These are phyloP conservation scores for Phymorhynchus buccinoides DNA, from an alignment of 1,140 invertebrate species.

Conservation along the genomic window DNA sequence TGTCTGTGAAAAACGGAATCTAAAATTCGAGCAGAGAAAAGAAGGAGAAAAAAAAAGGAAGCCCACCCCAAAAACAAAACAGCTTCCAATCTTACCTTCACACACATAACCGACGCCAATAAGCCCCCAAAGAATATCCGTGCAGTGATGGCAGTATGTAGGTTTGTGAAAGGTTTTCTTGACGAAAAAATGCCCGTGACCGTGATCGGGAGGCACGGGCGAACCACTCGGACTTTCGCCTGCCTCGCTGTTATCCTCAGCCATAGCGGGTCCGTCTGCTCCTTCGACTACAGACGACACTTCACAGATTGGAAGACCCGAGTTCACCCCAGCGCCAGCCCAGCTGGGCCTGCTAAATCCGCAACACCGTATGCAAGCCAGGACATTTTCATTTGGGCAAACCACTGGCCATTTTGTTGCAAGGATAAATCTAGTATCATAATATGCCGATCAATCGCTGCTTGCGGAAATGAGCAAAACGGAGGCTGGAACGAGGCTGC, in stretches of 20 bases:
- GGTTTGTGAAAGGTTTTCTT: slow-evolving; percentile 99
- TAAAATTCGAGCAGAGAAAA: neutral
- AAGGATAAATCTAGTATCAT: slow-evolving; percentile 53
- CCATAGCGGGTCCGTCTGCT: slow-evolving; percentile 51
- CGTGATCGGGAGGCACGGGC: slow-evolving; percentile 55
- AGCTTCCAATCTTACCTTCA: slow-evolving; percentile 84
- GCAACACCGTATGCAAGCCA: slow-evolving; percentile 39
- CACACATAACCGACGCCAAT: slow-evolving; percentile 99
- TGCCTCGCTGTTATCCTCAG: slow-evolving; percentile 50
- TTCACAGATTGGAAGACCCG: slow-evolving; percentile 39
- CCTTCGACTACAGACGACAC: slow-evolving; percentile 37
- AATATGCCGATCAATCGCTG: slow-evolving; percentile 57
- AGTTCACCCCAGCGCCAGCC: slow-evolving; percentile 44
- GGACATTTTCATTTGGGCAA: slow-evolving; percentile 40
- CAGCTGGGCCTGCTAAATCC: slow-evolving; percentile 37
- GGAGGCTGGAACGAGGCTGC: slow-evolving; percentile 50
- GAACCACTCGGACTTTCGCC: slow-evolving; percentile 52
- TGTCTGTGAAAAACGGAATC: neutral
- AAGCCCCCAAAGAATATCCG: slow-evolving; percentile 99
- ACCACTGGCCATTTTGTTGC: slow-evolving; percentile 54
- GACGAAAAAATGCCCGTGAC: slow-evolving; percentile 96
- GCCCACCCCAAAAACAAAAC: neutral
- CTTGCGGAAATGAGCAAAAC: slow-evolving; percentile 56
- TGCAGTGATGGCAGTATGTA: slow-evolving; percentile 99
- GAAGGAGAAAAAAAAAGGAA: neutral